Base-by-base conservation (phyloP, 2,113 vertebrate genomes). In the Cyprinus carpio region DNA sequence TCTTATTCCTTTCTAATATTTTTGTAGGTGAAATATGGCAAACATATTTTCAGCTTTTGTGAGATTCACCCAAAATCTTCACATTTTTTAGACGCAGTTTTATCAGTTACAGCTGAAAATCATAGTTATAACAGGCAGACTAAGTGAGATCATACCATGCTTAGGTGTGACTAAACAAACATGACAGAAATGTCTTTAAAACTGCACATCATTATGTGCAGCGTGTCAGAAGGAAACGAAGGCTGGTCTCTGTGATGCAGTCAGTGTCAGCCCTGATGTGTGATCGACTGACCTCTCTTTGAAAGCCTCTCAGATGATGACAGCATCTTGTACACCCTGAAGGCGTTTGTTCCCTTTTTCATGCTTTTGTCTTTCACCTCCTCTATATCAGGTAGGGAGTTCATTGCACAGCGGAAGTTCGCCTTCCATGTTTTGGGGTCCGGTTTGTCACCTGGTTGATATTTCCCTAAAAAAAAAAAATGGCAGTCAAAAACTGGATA, bases 341-440 rank as follows among this genome's bases (percentile, higher is more conserved):
- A 99, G 67, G 98, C 98, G 1, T 99, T 99, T 27, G 97, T 99
- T 93, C 98, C 98, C 93, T 99, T 99, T 92, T 99, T 99, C 91
- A 96, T 97, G 40, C 96, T 97, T 89, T 95, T 96, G 89, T 97
- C 96, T 91, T 97, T 97, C 81, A 97, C 96, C 93, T 97, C 96
- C 91, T 97, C 96, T 20, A 97, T 97, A 85, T 97, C 96, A 40
- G 96, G 96, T 88, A 97, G 90, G 10, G 96, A 97, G 91, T 46
- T 46, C 43, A 46, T 46, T 12, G 43, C 43, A 46, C 43, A 46
- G 11, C 43, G 43, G 43, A 46, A 97, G 87, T 97, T 97, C 20
- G 96, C 96, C 82, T 97, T 97, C 96, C 96, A 97, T 2, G 96
- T 97, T 92, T 97, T 97, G 62, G 96, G 96, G 88, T 97, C 96